Evolutionary conservation across 37 sponge, comb jelly and placozoan species (phyloP).

Genomic region (Trichoplax adhaerens): DNA sequence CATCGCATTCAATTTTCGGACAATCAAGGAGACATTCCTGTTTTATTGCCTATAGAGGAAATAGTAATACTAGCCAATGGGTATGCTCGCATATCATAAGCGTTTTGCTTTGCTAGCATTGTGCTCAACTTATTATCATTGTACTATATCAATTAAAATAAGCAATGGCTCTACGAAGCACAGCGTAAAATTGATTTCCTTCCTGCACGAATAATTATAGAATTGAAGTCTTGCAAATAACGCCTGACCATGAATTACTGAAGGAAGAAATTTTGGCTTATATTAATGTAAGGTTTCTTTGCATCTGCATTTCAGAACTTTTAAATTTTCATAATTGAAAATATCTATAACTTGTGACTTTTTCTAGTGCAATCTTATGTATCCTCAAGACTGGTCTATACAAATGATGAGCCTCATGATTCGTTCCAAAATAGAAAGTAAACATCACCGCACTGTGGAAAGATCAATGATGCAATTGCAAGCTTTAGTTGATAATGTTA

Average conservation of each 20-base stretch:
- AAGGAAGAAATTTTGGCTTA: slow-evolving; percentile 42
- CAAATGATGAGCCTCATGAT: slow-evolving; percentile 32
- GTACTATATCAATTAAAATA: background rate
- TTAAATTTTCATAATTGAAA: background rate
- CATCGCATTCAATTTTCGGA: slow-evolving; percentile 34
- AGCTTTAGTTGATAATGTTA: background rate
- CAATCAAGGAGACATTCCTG: background rate
- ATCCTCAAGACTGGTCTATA: slow-evolving; percentile 42
- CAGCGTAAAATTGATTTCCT: background rate
- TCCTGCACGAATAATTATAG: slow-evolving; percentile 4
- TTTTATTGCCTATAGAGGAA: slow-evolving; percentile 40
- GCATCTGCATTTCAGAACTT: background rate
- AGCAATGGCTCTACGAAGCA: background rate
- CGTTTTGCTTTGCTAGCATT: background rate
- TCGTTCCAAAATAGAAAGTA: slow-evolving; percentile 21
- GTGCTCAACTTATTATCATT: background rate
- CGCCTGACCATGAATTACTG: slow-evolving; percentile 18
- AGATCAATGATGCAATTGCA: slow-evolving; percentile 62
- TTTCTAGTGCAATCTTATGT: slow-evolving; percentile 24
- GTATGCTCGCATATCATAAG: background rate
- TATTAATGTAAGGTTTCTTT: slow-evolving; percentile 21
- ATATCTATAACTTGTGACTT: background rate
- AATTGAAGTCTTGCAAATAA: slow-evolving; percentile 11
- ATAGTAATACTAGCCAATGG: slow-evolving; percentile 27
- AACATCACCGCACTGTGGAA: slow-evolving; percentile 23